A percentile compares a stretch with the other conserved stretches of the same genome.
Conservation (phyloP, 2,888 invertebrate species). For the Marronus borbonicus region DNA sequence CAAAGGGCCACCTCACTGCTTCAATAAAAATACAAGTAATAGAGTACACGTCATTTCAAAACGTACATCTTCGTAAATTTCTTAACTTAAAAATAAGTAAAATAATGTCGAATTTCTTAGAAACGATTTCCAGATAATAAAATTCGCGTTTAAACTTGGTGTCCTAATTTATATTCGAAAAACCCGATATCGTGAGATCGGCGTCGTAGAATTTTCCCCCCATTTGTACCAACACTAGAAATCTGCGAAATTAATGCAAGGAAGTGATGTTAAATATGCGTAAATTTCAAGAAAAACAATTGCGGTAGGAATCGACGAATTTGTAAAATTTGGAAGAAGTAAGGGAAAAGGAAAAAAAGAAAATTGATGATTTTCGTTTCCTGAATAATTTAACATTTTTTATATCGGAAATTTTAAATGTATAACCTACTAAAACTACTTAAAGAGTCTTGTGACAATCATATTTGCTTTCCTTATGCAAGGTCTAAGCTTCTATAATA, state of each 20-base stretch:
- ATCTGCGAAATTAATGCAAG: constrained; percentile 6
- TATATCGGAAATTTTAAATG: background rate
- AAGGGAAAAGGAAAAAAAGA: no score
- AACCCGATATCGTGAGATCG: background rate
- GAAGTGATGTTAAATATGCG: background rate
- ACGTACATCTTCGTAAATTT: background rate
- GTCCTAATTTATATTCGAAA: background rate
- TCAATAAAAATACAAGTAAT: background rate
- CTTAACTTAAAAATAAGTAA: background rate
- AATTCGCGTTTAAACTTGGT: no score
- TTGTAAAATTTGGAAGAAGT: no score
- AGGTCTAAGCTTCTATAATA: no score
- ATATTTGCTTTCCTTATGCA: no score
- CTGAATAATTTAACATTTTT: no score
- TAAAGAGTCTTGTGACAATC: no score
- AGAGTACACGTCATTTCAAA: no score
- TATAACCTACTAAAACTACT: background rate
- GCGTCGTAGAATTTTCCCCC: background rate
- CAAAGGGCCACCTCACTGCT: constrained; percentile 25
- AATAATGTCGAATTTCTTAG: no score
- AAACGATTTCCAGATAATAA: no score
- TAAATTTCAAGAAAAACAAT: background rate
- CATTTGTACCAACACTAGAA: background rate
- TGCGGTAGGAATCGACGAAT: no score
- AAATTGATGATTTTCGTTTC: no score